These are phyloP conservation scores for Gyrodactylus salaris DNA, from an alignment of 1,140 invertebrate species.

Conservation along the genomic window DNA sequence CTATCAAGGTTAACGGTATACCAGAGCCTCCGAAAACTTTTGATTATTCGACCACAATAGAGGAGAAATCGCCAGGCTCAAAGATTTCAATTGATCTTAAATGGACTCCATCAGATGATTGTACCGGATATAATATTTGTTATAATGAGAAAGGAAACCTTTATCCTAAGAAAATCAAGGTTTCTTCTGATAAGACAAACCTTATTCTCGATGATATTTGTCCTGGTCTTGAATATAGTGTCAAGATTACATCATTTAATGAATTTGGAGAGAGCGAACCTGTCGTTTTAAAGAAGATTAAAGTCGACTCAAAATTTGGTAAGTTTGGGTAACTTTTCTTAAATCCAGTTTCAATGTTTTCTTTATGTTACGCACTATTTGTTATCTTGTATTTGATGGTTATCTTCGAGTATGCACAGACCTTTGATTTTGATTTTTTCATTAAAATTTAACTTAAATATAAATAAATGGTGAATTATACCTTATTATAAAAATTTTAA, in stretches of 20 bases:
- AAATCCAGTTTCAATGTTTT: too few relatives aligned
- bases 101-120: neutral
- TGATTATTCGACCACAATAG: neutral
- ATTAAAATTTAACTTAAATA: too few relatives aligned
- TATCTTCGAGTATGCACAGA: too few relatives aligned
- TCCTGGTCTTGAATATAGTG: neutral
- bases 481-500: too few relatives aligned
- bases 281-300: neutral
- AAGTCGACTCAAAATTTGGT: neutral
- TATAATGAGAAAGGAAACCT: neutral
- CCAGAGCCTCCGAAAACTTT: neutral
- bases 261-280: neutral
- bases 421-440: too few relatives aligned
- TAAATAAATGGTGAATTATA: too few relatives aligned
- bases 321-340: too few relatives aligned
- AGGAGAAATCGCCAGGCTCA: neutral
- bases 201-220: neutral
- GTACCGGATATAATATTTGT: neutral
- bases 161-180: neutral
- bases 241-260: neutral
- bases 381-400: too few relatives aligned
- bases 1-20: neutral
- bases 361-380: too few relatives aligned
- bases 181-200: neutral
- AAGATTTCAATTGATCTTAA: neutral